These are phyloP conservation scores for Plotosus lineatus DNA, from an alignment of 2,113 vertebrate genomes.

Conservation along the genomic window DNA sequence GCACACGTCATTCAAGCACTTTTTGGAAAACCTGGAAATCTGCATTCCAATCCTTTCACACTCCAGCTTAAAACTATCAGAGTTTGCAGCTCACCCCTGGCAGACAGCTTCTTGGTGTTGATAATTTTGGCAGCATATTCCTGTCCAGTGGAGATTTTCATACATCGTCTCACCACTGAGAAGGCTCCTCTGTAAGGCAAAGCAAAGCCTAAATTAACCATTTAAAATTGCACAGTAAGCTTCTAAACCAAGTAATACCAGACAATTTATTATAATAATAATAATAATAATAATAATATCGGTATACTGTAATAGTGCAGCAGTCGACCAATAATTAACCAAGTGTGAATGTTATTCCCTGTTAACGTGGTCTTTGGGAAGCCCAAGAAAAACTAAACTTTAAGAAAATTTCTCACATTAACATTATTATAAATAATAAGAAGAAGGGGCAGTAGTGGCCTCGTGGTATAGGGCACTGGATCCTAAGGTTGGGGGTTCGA, in stretches of 20 bases:
- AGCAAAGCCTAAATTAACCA: conserved; percentile 47
- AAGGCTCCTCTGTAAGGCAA: conserved; percentile 84
- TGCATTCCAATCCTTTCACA: background rate
- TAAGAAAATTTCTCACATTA: too few species aligned
- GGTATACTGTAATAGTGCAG: background rate
- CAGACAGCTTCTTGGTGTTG: conserved; percentile 97
- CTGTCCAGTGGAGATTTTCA: conserved; percentile 94
- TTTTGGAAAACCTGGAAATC: background rate
- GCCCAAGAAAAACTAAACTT: background rate
- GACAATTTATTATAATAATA: too few species aligned
- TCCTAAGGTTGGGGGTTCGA: too few species aligned
- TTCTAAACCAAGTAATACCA: too few species aligned
- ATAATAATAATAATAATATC: too few species aligned
- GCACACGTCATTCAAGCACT: background rate
- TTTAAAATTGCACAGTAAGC: background rate
- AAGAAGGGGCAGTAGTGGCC: too few species aligned
- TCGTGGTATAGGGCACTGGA: too few species aligned
- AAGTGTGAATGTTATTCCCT: background rate
- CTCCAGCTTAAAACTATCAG: background rate
- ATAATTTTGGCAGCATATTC: conserved; percentile 98
- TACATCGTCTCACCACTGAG: conserved; percentile 93
- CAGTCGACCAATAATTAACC: background rate
- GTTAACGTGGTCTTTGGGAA: background rate
- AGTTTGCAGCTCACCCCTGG: conserved; percentile 80
- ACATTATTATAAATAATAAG: too few species aligned